Percentiles rank a stretch among this genome's conserved stretches.
phyloP scores from a whole-genome alignment of 2,113 vertebrate genomes.

The Pagrus major region DNA sequence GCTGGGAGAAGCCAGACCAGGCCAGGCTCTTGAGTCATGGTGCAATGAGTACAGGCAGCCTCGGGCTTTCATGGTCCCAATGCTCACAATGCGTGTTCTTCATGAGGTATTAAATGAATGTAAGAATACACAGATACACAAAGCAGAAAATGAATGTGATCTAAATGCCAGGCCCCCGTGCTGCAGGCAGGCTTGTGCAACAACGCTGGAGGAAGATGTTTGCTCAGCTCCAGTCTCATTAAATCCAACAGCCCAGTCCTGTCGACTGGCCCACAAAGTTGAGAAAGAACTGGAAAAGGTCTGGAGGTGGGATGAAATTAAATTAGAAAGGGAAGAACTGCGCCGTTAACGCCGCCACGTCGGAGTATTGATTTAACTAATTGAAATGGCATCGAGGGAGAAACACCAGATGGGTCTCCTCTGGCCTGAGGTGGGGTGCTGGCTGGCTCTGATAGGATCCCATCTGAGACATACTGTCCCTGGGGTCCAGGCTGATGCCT shows the following conservation, averaged over 20 bases:
- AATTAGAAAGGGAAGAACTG: slow-evolving; percentile 75
- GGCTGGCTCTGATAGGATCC: slow-evolving; percentile 77
- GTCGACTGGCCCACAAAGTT: slow-evolving; percentile 68
- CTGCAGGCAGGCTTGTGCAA: slow-evolving; percentile 61
- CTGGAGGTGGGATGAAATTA: slow-evolving; percentile 77
- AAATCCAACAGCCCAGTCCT: slow-evolving; percentile 73
- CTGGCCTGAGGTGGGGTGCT: slow-evolving; percentile 73
- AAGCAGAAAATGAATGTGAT: slow-evolving; percentile 75
- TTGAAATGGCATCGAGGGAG: slow-evolving; percentile 83
- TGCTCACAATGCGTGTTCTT: slow-evolving; percentile 78
- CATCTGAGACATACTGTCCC: slow-evolving; percentile 73
- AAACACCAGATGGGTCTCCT: slow-evolving; percentile 79
- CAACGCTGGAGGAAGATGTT: slow-evolving; percentile 75
- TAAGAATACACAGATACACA: slow-evolving; percentile 74
- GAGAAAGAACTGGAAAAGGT: slow-evolving; percentile 76
- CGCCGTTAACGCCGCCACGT: slow-evolving; percentile 65
- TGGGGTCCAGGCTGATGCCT: slow-evolving; percentile 60
- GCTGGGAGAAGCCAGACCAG: slow-evolving; percentile 55
- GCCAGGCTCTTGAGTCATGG: slow-evolving; percentile 69
- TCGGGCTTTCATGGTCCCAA: slow-evolving; percentile 59
- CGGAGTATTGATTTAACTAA: slow-evolving; percentile 83
- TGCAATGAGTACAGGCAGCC: slow-evolving; percentile 64
- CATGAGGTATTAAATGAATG: slow-evolving; percentile 82
- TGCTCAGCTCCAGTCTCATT: slow-evolving; percentile 82
- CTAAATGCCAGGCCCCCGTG: slow-evolving; percentile 77